These are phyloP conservation scores for Calidris pugnax DNA, from an alignment of 2,113 vertebrate genomes.

Conservation along the genomic window DNA sequence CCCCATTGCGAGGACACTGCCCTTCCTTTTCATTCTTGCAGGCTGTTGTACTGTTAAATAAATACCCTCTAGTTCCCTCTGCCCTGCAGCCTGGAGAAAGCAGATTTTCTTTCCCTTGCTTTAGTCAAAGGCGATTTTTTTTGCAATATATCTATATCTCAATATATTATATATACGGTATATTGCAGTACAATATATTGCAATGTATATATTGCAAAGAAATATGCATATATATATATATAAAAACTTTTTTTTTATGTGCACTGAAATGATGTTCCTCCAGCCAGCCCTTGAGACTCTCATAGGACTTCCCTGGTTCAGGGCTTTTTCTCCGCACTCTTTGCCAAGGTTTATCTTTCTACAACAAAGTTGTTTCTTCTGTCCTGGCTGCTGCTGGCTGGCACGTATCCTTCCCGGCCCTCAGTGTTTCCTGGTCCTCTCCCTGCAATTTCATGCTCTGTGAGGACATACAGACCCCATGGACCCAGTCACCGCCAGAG, in stretches of 20 bases:
- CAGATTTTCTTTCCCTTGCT: neutral
- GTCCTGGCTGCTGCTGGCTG: neutral
- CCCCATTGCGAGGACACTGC: accelerated
- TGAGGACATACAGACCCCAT: accelerated
- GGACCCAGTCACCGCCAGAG: neutral
- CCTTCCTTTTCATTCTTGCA: neutral
- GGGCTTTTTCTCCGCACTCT: neutral
- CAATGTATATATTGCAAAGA: neutral
- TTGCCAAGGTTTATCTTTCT: neutral
- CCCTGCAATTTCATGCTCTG: accelerated
- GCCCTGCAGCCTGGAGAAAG: neutral
- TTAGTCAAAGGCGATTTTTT: neutral
- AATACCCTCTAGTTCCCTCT: neutral
- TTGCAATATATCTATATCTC: neutral
- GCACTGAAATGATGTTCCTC: neutral
- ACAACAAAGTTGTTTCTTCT: neutral
- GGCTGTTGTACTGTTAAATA: neutral
- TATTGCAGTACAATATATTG: neutral
- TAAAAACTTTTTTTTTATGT: neutral
- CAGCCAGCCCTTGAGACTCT: neutral
- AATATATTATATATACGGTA: neutral
- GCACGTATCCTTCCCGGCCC: neutral
- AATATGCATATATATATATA: accelerated
- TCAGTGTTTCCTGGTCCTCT: accelerated
- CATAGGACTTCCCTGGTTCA: neutral